A percentile compares a stretch with the other conserved stretches of the same genome.
Evolutionary conservation across 1,140 invertebrate genomes (phyloP).

Genomic region (Pantala flavescens): DNA sequence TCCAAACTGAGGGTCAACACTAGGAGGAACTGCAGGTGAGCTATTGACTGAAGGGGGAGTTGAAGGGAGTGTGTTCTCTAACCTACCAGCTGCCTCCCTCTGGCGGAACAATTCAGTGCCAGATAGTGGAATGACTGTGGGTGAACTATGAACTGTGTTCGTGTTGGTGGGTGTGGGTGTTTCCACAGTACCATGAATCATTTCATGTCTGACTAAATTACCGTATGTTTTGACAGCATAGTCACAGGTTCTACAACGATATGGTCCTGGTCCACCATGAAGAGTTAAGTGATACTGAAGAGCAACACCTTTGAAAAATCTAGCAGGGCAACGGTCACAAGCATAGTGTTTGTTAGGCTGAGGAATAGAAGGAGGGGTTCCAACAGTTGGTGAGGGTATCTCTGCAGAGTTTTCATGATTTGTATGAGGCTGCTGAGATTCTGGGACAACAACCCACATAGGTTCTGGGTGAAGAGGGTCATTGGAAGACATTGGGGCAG

Average conservation of each 20-base stretch:
- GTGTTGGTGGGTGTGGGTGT: conserved; percentile 15
- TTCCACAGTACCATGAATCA: conserved; percentile 39
- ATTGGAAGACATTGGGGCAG: conserved; percentile 39
- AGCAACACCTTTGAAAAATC: conserved; percentile 55
- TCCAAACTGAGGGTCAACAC: conserved; percentile 53
- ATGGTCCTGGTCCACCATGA: conserved; percentile 54
- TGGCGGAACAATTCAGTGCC: conserved; percentile 50
- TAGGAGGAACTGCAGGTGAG: conserved; percentile 22
- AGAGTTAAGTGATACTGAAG: conserved; percentile 61
- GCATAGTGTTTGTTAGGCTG: conserved; percentile 33
- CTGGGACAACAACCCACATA: conserved; percentile 34
- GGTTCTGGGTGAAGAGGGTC: conserved; percentile 26
- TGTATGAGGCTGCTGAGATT: conserved; percentile 7
- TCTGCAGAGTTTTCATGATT: not conserved
- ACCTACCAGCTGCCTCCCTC: conserved; percentile 36
- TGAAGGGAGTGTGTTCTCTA: not conserved
- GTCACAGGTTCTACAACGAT: conserved; percentile 71
- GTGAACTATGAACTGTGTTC: not conserved
- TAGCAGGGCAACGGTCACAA: conserved; percentile 56
- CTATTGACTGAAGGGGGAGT: not conserved
- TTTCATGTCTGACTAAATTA: conserved; percentile 63
- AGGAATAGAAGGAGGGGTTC: not conserved
- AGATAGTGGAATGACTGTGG: conserved; percentile 46
- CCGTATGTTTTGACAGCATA: conserved; percentile 69
- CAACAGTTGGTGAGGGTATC: not conserved